Base-by-base conservation (phyloP, 2,797 vertebrate species). In the Nyctibius grandis region DNA sequence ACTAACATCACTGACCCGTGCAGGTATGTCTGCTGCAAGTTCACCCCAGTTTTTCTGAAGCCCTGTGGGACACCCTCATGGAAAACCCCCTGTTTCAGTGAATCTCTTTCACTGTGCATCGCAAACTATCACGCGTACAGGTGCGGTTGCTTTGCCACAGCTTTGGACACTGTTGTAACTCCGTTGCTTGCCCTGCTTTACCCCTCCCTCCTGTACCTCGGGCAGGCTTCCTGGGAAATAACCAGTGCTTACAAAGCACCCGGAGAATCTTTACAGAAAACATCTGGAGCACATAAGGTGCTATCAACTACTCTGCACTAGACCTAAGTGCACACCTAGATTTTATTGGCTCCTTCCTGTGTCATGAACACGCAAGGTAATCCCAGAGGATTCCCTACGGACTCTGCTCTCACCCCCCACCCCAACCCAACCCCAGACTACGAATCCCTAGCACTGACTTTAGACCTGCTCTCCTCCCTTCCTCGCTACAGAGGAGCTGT, bases 371-470 rank as follows among this genome's bases (percentile, higher is more conserved):
- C 6, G 34, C 5, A 33, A 50, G 48, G 21, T 17, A 23, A 76
- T 57, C 0, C 4, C 68, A 23, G 18, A 65, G 48, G 36, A 54
- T 61, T 84, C 45, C 36, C 36, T 29, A 8, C 0, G 0, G 53
- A 20, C 42, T 61, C 68, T 50, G 42, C 42, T 79, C 51, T 56
- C 50, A 7, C 1, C 12, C 20, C 23, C 5, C 3, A 9, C 3
- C 42, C 48, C 33, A 42, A 5, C 5, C 36, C 60, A 53, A 11
- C 12, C 20, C 6, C 45, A 40, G 33, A 12, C 22, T 11, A 28
- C 10, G 44, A 72, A 47, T 5, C 25, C 14, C 22, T 5, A 42
- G 42, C 22, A 17, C 31, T 17, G 40, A 34, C 33, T 88, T 15
- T 21, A 18, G 53, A 34, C 3, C 34, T 36, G 6, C 9, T 38